Evolutionary conservation across 2,113 vertebrate species (phyloP), one percentile per base, ranked within the genome.

Genomic region (Oryzias celebensis): DNA sequence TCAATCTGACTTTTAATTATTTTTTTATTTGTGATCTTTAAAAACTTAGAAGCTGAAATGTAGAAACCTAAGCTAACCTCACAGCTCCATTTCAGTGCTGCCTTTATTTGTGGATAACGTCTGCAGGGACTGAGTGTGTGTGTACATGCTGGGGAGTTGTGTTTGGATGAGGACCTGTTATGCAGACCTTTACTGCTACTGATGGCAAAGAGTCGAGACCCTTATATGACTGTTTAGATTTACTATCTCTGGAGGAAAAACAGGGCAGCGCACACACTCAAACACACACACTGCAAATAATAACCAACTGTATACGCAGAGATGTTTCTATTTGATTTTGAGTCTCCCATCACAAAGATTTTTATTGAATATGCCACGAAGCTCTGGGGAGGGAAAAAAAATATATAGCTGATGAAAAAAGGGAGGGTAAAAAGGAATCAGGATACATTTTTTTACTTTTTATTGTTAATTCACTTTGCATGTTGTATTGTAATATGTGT

Each of bases 151-250:
- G 47, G 36, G 26, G 31, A 31, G 15, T 51, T 59, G 71, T 59
- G 65, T 47, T 26, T 66, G 52, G 54, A 82, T 68, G 63, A 60
- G 56, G 48, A 75, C 68, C 68, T 79, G 51, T 85, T 81, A 71
- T 82, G 43, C 78, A 73, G 68, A 85, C 82, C 80, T 84, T 87
- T 83, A 73, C 62, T 68, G 64, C 69, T 54, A 72, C 75, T 73
- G 73, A 82, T 87, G 63, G 50, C 63, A 73, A 17, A 18, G 18
- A 78, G 67, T 72, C 52, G 46, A 81, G 70, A 78, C 77, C 76
- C 66, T 68, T 72, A 75, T 84, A 71, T 78, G 70, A 78, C 75
- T 78, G 68, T 82, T 81, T 72, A 77, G 79, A 78, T 85, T 87
- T 77, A 83, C 75, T 55, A 63, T 78, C 82, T 65, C 64, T 46